A percentile compares a stretch with the other conserved stretches of the same genome.
Conservation (phyloP, 1,140 invertebrate genomes). For the Pygmarrhopalites habei region DNA sequence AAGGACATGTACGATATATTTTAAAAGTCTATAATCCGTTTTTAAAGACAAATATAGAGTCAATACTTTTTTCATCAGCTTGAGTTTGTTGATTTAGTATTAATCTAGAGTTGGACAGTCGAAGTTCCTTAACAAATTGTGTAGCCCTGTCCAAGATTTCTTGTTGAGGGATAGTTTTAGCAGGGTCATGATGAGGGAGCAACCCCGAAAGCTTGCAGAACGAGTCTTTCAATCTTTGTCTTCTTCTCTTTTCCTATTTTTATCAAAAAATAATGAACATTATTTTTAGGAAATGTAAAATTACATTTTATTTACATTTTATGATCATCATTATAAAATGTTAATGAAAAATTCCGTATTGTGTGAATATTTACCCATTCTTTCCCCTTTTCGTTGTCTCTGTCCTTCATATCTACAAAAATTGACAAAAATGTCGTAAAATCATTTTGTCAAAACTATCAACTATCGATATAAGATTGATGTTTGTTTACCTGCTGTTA, state of each 20-base stretch:
- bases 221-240: conserved; percentile 47
- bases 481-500: too few relatives aligned
- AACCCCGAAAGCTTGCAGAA: conserved; percentile 47
- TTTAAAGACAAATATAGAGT: not conserved
- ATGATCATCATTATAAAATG: not conserved
- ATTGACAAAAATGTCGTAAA: not conserved
- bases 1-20: not conserved
- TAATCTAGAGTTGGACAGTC: conserved; percentile 35
- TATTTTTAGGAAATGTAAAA: too few relatives aligned
- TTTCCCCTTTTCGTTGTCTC: not conserved
- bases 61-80: conserved; percentile 35
- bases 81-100: conserved; percentile 28
- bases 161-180: conserved; percentile 45
- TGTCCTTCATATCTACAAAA: not conserved
- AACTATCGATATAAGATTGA: too few relatives aligned
- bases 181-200: conserved; percentile 48
- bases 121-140: conserved; percentile 37
- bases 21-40: not conserved
- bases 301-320: conserved; percentile 39
- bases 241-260: conserved; percentile 49
- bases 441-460: not conserved
- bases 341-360: not conserved
- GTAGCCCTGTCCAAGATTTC: conserved; percentile 34
- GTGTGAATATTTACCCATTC: not conserved
- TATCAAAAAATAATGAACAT: too few relatives aligned